phyloP scores from a whole-genome alignment of 2,888 invertebrate genomes.

The Lydus trimaculatus region DNA sequence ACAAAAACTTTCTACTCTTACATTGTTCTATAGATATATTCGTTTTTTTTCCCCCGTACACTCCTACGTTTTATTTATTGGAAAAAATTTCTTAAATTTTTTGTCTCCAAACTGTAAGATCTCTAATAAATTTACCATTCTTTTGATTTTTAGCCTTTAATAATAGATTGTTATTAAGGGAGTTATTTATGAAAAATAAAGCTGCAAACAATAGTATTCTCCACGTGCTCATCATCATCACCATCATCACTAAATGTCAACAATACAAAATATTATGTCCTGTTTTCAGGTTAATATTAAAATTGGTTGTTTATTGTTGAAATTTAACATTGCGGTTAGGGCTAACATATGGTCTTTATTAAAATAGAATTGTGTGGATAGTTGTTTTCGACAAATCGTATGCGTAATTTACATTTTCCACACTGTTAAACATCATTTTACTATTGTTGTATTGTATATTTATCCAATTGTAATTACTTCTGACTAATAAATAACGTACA shows the following conservation, averaged over 20 bases:
- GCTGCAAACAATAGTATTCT: not conserved
- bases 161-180: too few species aligned
- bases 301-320: not conserved
- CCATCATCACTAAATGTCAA: not conserved
- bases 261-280: too few species aligned
- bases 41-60: too few species aligned
- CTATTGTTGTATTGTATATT: constrained; percentile 11
- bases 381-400: constrained; percentile 1
- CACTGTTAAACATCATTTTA: constrained; percentile 11
- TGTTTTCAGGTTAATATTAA: too few species aligned
- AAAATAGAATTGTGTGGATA: not conserved
- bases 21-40: too few species aligned
- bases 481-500: constrained; percentile 15
- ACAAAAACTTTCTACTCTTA: too few species aligned
- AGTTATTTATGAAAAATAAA: not conserved
- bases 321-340: not conserved
- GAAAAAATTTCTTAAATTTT: too few species aligned
- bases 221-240: not conserved
- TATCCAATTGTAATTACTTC: constrained; percentile 13
- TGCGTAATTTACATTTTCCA: constrained; percentile 6
- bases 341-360: not conserved
- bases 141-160: not conserved
- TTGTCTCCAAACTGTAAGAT: too few species aligned
- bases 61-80: too few species aligned
- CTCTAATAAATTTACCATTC: too few species aligned